Evolutionary conservation across 92 coral and sea anemone genomes (phyloP).

Genomic region (Meandrina meandrites): DNA sequence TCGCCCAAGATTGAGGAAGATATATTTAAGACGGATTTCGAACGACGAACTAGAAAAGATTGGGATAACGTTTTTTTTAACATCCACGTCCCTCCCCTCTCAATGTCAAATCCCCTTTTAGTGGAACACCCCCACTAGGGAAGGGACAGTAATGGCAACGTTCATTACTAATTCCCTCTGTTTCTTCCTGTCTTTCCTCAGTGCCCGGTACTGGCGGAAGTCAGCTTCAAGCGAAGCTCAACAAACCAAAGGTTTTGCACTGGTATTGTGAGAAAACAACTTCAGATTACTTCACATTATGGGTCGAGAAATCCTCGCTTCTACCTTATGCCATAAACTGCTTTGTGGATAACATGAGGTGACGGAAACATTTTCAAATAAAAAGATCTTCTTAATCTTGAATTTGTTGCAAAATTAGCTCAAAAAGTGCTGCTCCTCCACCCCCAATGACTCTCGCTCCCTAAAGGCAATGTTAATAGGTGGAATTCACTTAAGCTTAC

Average conservation of each 20-base stretch:
- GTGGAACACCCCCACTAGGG: too few species aligned
- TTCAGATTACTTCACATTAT: constrained; percentile 68
- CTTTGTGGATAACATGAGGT: constrained; percentile 87
- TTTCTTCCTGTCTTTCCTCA: constrained; percentile 21
- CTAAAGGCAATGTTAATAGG: neutral
- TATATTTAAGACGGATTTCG: too few species aligned
- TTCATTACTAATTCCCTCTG: neutral
- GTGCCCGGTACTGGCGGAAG: constrained; percentile 91
- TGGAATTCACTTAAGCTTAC: neutral
- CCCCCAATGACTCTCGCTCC: neutral
- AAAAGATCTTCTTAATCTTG: neutral
- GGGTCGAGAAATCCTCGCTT: constrained; percentile 71
- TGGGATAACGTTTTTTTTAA: too few species aligned
- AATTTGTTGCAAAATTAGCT: neutral
- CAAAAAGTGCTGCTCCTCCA: neutral
- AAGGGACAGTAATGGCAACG: neutral
- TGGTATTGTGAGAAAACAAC: constrained; percentile 76
- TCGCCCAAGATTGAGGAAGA: too few species aligned
- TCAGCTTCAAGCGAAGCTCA: constrained; percentile 79
- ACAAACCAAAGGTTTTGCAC: constrained; percentile 64
- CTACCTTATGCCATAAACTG: constrained; percentile 74
- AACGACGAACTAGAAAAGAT: too few species aligned
- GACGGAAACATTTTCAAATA: neutral
- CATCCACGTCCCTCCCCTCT: too few species aligned
- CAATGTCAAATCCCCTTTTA: too few species aligned